Evolutionary conservation across 2,113 vertebrate genomes (phyloP).

Genomic region (Paramormyrops kingsleyae): DNA sequence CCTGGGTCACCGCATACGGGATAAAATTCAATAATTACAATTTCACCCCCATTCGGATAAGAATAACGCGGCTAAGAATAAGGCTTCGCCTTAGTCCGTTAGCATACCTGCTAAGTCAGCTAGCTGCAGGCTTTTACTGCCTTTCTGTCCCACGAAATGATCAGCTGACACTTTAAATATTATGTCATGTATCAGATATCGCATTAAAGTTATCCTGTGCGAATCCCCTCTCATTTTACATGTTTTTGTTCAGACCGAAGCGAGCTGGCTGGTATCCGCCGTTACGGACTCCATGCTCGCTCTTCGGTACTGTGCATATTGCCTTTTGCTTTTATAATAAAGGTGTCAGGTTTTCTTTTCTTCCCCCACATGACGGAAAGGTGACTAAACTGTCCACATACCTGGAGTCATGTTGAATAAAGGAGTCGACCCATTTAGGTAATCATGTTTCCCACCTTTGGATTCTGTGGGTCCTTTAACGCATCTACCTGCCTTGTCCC

Average conservation of each 20-base stretch:
- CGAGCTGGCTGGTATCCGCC: not conserved
- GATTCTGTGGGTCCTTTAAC: not conserved
- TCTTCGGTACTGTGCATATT: not conserved
- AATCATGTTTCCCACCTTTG: not conserved
- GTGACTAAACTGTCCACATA: not conserved
- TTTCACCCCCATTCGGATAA: not conserved
- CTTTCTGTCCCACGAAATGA: not conserved
- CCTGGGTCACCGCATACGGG: not conserved
- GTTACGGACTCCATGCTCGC: not conserved
- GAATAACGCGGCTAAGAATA: not conserved
- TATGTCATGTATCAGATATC: not conserved
- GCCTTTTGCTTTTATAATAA: not conserved
- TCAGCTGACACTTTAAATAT: not conserved
- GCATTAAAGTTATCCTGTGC: not conserved
- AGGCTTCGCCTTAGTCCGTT: not conserved
- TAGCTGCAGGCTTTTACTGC: not conserved
- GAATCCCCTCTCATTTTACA: not conserved
- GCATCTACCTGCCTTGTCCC: not conserved
- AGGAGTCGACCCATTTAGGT: not conserved
- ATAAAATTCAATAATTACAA: not conserved
- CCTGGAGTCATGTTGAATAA: not conserved
- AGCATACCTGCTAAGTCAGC: not conserved
- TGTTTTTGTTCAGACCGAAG: not conserved
- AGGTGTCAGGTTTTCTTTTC: not conserved
- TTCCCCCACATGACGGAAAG: not conserved